A percentile compares a stretch with the other conserved stretches of the same genome.
Conservation (phyloP, 2,888 invertebrate genomes). For the Dryobota labecula region DNA sequence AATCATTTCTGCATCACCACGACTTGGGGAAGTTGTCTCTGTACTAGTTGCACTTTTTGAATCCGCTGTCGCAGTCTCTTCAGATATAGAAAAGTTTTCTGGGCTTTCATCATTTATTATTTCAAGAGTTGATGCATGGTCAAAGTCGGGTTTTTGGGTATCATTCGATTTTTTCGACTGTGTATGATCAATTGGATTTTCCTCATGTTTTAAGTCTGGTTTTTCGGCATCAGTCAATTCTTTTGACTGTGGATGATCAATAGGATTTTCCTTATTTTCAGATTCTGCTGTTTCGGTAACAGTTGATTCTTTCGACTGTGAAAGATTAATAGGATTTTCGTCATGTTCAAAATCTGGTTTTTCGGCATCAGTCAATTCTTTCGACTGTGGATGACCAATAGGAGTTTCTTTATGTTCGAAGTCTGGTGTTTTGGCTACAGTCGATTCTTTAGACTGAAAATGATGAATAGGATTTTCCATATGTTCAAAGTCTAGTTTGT, state of each 20-base stretch:
- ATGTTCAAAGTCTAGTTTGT: slow-evolving; percentile 55
- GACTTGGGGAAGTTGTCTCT: slow-evolving; percentile 32
- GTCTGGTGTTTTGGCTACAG: slow-evolving; percentile 7
- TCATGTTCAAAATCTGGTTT: slow-evolving; percentile 12
- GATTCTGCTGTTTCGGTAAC: background rate
- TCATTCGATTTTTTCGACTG: background rate
- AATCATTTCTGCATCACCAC: slow-evolving; percentile 67
- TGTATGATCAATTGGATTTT: background rate
- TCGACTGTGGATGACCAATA: background rate
- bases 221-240: background rate
- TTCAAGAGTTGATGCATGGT: slow-evolving; percentile 74
- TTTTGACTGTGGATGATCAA: background rate
- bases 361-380: background rate
- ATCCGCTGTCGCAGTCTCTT: slow-evolving; percentile 70
- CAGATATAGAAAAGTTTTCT: slow-evolving; percentile 60
- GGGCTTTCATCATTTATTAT: slow-evolving; percentile 65
- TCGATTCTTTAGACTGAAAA: background rate
- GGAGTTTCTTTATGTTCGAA: slow-evolving; percentile 50
- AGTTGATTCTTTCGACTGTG: background rate
- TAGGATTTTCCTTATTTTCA: background rate
- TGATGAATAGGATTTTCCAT: background rate
- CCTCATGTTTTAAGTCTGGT: slow-evolving; percentile 54
- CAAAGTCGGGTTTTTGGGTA: slow-evolving; percentile 44
- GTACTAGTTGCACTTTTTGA: slow-evolving; percentile 48
- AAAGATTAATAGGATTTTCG: background rate